phyloP scores from a whole-genome alignment of 2,888 invertebrate species.

The Pilophorus perplexus region DNA sequence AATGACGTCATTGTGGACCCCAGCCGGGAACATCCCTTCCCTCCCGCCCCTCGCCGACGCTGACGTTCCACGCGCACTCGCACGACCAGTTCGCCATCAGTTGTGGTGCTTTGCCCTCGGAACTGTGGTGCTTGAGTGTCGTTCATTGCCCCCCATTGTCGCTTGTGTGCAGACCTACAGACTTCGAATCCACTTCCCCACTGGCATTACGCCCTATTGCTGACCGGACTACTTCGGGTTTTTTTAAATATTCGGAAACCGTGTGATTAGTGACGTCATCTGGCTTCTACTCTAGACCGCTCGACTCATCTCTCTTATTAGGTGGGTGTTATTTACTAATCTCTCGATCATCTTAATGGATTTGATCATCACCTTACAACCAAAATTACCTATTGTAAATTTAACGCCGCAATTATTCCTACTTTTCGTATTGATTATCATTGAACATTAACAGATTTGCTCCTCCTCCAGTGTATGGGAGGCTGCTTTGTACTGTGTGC shows the following conservation, averaged over 20 bases:
- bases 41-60: not conserved
- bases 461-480: too few relatives aligned
- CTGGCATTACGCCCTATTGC: not conserved
- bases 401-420: too few relatives aligned
- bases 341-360: too few relatives aligned
- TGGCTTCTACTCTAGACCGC: not conserved
- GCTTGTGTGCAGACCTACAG: not conserved
- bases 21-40: not conserved
- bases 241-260: not conserved
- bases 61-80: conserved; percentile 31
- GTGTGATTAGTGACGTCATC: not conserved
- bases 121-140: conserved; percentile 13
- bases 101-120: conserved; percentile 23
- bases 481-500: too few relatives aligned
- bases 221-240: not conserved
- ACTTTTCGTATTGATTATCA: too few relatives aligned
- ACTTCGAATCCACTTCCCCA: not conserved
- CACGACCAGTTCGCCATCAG: conserved; percentile 17
- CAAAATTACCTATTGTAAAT: too few relatives aligned
- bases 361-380: too few relatives aligned
- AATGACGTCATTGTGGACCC: conserved; percentile 9
- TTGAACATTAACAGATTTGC: too few relatives aligned
- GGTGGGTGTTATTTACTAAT: too few relatives aligned
- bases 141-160: conserved; percentile 5
- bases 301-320: too few relatives aligned